Conservation (phyloP, 2,113 vertebrate species). For the Microtus richardsoni region DNA sequence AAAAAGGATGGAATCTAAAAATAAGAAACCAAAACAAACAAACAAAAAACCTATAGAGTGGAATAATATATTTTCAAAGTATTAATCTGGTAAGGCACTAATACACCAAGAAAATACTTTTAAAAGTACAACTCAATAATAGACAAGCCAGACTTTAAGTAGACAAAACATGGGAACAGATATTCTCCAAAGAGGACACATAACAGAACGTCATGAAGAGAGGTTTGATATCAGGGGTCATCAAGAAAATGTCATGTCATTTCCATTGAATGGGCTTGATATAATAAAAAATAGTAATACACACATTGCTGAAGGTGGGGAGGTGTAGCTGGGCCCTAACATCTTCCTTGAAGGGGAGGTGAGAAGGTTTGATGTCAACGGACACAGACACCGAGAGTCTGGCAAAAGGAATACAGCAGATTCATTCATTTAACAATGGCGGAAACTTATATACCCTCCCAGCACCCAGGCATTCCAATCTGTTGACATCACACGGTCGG, state of each 20-base stretch:
- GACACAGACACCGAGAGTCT: no score
- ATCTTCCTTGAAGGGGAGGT: no score
- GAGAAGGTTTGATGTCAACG: no score
- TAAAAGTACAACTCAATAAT: neutral
- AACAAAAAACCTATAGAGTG: neutral
- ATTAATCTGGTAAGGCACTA: neutral
- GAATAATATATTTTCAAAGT: neutral
- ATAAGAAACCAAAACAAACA: neutral
- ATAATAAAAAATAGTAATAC: neutral
- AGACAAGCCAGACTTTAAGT: neutral
- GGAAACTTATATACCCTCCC: no score
- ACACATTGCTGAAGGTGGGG: neutral
- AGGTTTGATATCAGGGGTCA: neutral
- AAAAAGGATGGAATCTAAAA: neutral
- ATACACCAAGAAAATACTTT: neutral
- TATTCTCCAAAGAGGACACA: neutral
- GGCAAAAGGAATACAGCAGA: no score
- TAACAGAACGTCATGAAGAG: neutral
- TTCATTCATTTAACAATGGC: no score
- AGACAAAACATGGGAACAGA: neutral
- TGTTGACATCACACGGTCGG: no score
- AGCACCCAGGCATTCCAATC: no score
- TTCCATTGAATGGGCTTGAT: neutral
- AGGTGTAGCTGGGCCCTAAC: no score
- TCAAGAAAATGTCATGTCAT: neutral